Evolutionary conservation across 2,113 vertebrate species (phyloP), one percentile per base, ranked within the genome.

Genomic region (Grammomys dolichurus): DNA sequence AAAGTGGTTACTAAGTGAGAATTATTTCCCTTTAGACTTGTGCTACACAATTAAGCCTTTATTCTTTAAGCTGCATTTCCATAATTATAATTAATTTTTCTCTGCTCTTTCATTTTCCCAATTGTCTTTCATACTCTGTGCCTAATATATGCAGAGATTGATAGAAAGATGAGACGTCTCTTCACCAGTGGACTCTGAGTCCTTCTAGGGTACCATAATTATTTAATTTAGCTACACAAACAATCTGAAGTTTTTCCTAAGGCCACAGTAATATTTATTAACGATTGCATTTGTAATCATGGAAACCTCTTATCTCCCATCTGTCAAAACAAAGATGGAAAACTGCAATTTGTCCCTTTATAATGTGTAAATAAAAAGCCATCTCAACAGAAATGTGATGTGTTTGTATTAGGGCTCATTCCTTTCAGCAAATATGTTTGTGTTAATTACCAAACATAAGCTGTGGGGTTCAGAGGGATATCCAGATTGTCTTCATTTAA

Each of bases 41-140:
- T 96, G 51, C 76, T 89, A 97, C 81, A 97, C 92, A 93, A 94
- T 89, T 65, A 82, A 90, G 48, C 43, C 67, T 96, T 94, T 95
- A 94, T 98, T 97, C 87, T 89, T 97, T 89, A 76, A 97, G 93
- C 72, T 95, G 6, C 2, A 48, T 98, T 97, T 97, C 89, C 89
- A 90, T 95, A 97, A 96, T 86, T 95, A 54, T 65, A 96, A 96
- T 98, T 94, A 97, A 97, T 91, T 97, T 67, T 96, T 24, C 20
- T 91, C 48, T 95, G 88, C 36, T 28, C 40, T 94, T 90, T 94
- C 95, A 58, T 96, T 93, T 93, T 80, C 94, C 73, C 56, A 54
- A 76, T 92, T 96, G 86, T 91, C 80, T 69, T 96, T 95, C 22
- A 65, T 7, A 56, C 76, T 90, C 72, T 94, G 58, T 86, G 72